Evolutionary conservation across 2,113 vertebrate genomes (phyloP).

Genomic region (Sula dactylatra): DNA sequence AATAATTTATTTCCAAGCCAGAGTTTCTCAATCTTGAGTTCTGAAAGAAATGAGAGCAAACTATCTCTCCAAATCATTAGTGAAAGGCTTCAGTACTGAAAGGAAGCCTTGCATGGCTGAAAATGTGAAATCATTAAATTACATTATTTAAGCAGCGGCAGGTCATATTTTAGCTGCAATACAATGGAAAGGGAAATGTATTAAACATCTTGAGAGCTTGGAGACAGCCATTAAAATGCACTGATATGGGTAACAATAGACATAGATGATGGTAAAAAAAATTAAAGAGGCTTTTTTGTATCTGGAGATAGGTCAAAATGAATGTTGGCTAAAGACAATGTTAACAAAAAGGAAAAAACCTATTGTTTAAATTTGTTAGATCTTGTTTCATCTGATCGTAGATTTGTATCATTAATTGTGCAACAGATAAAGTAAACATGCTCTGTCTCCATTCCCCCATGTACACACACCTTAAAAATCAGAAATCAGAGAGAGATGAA

Average conservation of each 20-base stretch:
- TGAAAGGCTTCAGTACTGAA: conserved; percentile 14
- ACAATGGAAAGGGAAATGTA: not conserved
- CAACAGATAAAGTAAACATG: not conserved
- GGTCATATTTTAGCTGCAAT: conserved; percentile 35
- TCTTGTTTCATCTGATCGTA: not conserved
- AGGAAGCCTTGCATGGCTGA: not conserved
- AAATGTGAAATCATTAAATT: conserved; percentile 53
- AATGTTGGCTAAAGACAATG: not conserved
- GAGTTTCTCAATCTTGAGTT: not conserved
- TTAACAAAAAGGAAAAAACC: not conserved
- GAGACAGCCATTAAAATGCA: conserved; percentile 10
- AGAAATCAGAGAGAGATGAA: conserved; percentile 19
- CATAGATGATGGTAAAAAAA: not conserved
- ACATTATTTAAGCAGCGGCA: conserved; percentile 16
- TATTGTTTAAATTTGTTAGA: conserved; percentile 21
- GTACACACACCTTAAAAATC: conserved; percentile 1
- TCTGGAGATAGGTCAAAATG: not conserved
- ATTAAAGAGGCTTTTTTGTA: not conserved
- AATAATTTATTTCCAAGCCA: conserved; percentile 38
- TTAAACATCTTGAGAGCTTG: conserved; percentile 1
- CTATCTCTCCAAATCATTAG: conserved; percentile 32
- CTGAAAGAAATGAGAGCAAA: conserved; percentile 21
- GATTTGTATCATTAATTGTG: conserved; percentile 9
- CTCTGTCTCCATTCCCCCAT: not conserved
- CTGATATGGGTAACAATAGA: not conserved